A percentile compares a stretch with the other conserved stretches of the same genome.
phyloP scores from a whole-genome alignment of 2,888 invertebrate genomes.

The Cephus spinipes region DNA sequence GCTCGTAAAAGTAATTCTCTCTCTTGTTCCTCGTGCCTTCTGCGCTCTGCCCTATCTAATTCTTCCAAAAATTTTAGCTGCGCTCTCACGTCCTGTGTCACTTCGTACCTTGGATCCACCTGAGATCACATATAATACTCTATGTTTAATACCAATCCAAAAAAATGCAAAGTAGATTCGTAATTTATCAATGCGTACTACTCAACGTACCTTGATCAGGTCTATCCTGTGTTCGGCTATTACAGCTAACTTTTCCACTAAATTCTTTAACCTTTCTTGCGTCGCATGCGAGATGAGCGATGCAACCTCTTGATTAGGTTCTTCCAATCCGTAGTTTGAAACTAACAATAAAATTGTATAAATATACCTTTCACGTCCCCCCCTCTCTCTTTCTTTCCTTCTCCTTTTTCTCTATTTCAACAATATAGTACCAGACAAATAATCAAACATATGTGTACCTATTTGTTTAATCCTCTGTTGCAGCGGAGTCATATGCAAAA shows the following conservation, averaged over 20 bases:
- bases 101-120: slow-evolving; percentile 90
- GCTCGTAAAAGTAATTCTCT: slow-evolving; percentile 92
- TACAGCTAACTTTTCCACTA: slow-evolving; percentile 91
- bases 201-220: slow-evolving; percentile 79
- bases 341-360: slow-evolving; percentile 61
- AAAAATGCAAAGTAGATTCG: neutral
- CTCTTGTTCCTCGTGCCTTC: slow-evolving; percentile 94
- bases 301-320: slow-evolving; percentile 87
- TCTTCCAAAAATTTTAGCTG: slow-evolving; percentile 98
- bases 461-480: slow-evolving; percentile 82
- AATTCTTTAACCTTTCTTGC: slow-evolving; percentile 90
- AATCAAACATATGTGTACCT: slow-evolving; percentile 65
- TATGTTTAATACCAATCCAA: neutral
- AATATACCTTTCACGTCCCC: neutral
- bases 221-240: slow-evolving; percentile 96
- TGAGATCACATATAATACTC: slow-evolving; percentile 53
- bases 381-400: too few relatives aligned
- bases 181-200: neutral
- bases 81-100: slow-evolving; percentile 88
- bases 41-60: slow-evolving; percentile 92
- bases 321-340: slow-evolving; percentile 81
- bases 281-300: slow-evolving; percentile 93
- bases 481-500: slow-evolving; percentile 82
- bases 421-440: neutral
- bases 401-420: neutral